These are phyloP conservation scores for Sciurus niger DNA, from an alignment of 2,113 vertebrate genomes.

Conservation along the genomic window DNA sequence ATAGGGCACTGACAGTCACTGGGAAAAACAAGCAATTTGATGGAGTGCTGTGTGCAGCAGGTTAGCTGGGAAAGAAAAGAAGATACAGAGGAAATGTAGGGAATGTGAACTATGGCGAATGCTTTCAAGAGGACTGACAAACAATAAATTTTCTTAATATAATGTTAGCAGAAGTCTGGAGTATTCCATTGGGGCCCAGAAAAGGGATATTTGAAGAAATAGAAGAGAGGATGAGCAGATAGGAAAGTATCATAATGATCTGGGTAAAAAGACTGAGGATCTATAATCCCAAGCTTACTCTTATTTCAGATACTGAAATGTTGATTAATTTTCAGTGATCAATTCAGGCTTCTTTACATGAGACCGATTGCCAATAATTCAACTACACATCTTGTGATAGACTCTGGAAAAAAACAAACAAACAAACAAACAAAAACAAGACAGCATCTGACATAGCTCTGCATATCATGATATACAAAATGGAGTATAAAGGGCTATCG, in stretches of 20 bases:
- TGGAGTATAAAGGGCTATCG: background rate
- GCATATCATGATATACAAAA: background rate
- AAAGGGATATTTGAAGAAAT: background rate
- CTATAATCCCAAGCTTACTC: background rate
- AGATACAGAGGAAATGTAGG: background rate
- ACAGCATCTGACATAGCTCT: background rate
- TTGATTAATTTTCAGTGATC: background rate
- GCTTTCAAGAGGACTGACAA: background rate
- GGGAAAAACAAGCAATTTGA: background rate
- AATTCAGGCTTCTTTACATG: background rate
- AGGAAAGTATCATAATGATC: background rate
- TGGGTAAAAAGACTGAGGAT: background rate
- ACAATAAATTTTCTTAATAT: background rate
- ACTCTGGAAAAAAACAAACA: background rate
- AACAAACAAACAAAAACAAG: background rate
- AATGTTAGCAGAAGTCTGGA: background rate
- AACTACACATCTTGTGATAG: background rate
- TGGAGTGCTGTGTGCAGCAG: background rate
- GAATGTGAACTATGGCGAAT: background rate
- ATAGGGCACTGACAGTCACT: background rate
- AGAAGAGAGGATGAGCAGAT: background rate
- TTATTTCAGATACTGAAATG: constrained; percentile 14
- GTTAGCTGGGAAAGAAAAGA: background rate
- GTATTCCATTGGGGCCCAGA: background rate
- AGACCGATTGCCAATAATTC: background rate